Percentiles rank a stretch among this genome's conserved stretches.
These are phyloP conservation scores for Volucella zonaria DNA, from an alignment of 2,888 invertebrate genomes.

Conservation along the genomic window DNA sequence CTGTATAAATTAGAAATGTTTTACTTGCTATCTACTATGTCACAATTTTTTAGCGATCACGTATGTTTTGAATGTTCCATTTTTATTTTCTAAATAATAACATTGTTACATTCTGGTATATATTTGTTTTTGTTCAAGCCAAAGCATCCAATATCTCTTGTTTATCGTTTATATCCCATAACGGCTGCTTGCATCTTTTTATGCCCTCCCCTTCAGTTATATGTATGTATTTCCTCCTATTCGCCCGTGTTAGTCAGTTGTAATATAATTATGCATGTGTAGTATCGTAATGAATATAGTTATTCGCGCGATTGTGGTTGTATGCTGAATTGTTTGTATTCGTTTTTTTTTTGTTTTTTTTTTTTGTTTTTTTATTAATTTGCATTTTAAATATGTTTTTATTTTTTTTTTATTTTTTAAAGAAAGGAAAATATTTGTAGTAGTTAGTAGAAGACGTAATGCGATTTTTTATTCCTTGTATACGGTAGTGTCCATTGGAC, in stretches of 20 bases:
- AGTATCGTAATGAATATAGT: conserved; percentile 63
- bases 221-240: conserved; percentile 13
- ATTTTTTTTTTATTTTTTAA: conserved; percentile 27
- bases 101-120: conserved; percentile 52
- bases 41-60: conserved; percentile 73
- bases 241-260: conserved; percentile 46
- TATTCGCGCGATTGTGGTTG: conserved; percentile 56
- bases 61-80: conserved; percentile 65
- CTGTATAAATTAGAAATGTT: conserved; percentile 73
- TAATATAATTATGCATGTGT: conserved; percentile 47
- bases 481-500: conserved; percentile 89
- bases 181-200: neutral
- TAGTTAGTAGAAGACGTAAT: conserved; percentile 61
- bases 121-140: conserved; percentile 54
- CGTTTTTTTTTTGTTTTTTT: conserved; percentile 23
- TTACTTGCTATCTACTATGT: conserved; percentile 74
- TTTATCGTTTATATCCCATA: conserved; percentile 37
- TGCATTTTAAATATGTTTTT: conserved; percentile 14
- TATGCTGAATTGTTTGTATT: conserved; percentile 42
- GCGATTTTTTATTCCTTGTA: conserved; percentile 84
- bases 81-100: conserved; percentile 64
- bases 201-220: neutral
- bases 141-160: conserved; percentile 46
- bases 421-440: conserved; percentile 63
- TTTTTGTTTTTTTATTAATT: conserved; percentile 19